Conservation (phyloP, 2,888 invertebrate genomes). For the Caenorhabditis sp. region DNA sequence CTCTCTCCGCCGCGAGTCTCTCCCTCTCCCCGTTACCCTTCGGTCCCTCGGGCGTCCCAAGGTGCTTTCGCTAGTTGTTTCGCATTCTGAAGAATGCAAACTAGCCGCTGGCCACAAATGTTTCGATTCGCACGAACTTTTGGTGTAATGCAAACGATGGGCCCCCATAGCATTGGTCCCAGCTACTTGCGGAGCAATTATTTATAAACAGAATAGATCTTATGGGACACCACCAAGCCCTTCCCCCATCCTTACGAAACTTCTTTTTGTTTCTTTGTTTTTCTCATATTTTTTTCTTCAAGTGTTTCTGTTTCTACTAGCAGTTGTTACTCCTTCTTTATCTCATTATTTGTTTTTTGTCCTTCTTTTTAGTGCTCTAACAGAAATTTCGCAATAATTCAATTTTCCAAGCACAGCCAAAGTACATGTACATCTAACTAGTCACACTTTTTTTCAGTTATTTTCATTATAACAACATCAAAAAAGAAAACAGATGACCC, state of each 20-base stretch:
- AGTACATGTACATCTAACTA: background rate
- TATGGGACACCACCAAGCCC: background rate
- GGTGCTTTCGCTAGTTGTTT: slow-evolving; percentile 2
- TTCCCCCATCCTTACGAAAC: too few species aligned
- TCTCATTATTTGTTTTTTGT: background rate
- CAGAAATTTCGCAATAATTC: background rate
- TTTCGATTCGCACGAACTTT: slow-evolving; percentile 21
- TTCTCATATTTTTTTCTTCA: background rate
- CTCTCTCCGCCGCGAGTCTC: background rate
- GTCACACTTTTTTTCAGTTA: too few species aligned
- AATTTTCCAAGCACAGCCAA: too few species aligned
- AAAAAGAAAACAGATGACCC: slow-evolving; percentile 1
- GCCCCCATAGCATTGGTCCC: too few species aligned
- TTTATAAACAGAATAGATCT: slow-evolving; percentile 40
- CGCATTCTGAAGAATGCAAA: slow-evolving; percentile 7
- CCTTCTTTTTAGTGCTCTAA: too few species aligned
- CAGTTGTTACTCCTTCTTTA: background rate
- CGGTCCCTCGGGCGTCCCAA: too few species aligned
- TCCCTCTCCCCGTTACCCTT: background rate
- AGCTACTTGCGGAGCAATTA: slow-evolving; percentile 32
- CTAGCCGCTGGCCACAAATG: too few species aligned
- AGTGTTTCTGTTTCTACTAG: slow-evolving; percentile 1
- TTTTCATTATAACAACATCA: background rate
- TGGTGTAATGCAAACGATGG: slow-evolving; percentile 18
- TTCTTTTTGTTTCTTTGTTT: background rate